phyloP scores from a whole-genome alignment of 2,888 invertebrate species.

The Andrena minutula region DNA sequence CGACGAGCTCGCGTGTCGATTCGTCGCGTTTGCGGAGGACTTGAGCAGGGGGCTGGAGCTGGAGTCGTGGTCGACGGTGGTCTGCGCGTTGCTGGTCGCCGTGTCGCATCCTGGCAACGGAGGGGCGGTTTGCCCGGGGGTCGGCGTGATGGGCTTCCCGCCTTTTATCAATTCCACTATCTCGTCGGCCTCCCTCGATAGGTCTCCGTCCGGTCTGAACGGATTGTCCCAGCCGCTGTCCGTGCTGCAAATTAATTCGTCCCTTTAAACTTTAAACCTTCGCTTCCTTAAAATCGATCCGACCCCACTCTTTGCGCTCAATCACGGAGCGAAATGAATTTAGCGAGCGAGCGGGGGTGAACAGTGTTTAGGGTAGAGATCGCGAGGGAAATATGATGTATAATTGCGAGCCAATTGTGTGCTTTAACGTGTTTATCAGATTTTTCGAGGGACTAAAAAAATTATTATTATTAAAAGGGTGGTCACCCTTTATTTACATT shows the following conservation, averaged over 20 bases:
- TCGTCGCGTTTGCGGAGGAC: constrained; percentile 75
- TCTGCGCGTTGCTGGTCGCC: constrained; percentile 68
- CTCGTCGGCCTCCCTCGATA: constrained; percentile 97
- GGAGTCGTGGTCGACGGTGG: constrained; percentile 77
- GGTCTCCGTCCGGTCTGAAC: constrained; percentile 97
- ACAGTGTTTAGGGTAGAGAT: too few species aligned
- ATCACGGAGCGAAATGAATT: too few species aligned
- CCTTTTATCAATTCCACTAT: constrained; percentile 97
- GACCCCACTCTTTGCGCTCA: too few species aligned
- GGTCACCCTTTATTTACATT: too few species aligned
- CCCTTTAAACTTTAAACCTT: background rate
- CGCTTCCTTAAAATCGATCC: too few species aligned
- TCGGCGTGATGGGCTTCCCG: constrained; percentile 93
- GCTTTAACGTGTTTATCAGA: too few species aligned
- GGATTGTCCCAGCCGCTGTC: constrained; percentile 99
- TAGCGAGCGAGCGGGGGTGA: too few species aligned
- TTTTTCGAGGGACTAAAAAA: too few species aligned
- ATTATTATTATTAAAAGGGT: too few species aligned
- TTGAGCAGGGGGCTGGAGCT: constrained; percentile 81
- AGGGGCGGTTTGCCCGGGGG: constrained; percentile 85
- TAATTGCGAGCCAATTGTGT: too few species aligned
- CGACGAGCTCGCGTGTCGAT: constrained; percentile 74
- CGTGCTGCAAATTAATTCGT: constrained; percentile 88
- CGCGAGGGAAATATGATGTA: too few species aligned
- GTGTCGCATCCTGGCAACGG: constrained; percentile 86